Percentiles rank a stretch among this genome's conserved stretches.
Evolutionary conservation across 2,113 vertebrate genomes (phyloP).

Genomic region (Anser cygnoides): DNA sequence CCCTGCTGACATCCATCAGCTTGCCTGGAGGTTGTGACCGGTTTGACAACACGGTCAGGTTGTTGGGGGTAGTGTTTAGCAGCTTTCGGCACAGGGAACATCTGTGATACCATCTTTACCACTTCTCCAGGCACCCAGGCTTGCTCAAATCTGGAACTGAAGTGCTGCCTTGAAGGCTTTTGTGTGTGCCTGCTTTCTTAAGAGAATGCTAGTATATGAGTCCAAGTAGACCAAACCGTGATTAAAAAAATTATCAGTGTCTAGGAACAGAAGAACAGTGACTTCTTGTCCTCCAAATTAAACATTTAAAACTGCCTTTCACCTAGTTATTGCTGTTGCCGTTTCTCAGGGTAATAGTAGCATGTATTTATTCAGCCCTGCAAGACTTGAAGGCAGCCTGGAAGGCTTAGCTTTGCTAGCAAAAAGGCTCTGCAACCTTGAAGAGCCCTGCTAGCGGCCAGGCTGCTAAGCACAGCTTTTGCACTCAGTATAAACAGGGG

Average conservation of each 20-base stretch:
- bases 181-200: not conserved
- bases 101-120: rapidly evolving
- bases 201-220: not conserved
- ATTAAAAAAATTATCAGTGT: not conserved
- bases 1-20: not conserved
- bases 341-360: not conserved
- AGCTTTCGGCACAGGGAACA: too few relatives aligned
- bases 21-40: not conserved
- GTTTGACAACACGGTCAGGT: rapidly evolving
- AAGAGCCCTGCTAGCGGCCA: not conserved
- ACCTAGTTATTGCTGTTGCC: not conserved
- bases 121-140: not conserved
- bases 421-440: not conserved
- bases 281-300: constrained; percentile 19
- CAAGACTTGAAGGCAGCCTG: not conserved
- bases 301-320: constrained; percentile 20
- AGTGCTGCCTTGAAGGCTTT: not conserved
- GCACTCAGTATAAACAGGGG: not conserved
- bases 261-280: constrained; percentile 34
- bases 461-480: not conserved
- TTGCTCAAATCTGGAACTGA: not conserved
- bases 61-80: not conserved
- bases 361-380: not conserved
- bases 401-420: not conserved
- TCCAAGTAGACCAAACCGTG: not conserved